A percentile compares a stretch with the other conserved stretches of the same genome.
These are phyloP conservation scores for Drosophila micromelanica DNA, from an alignment of 1,140 invertebrate genomes.

Conservation along the genomic window DNA sequence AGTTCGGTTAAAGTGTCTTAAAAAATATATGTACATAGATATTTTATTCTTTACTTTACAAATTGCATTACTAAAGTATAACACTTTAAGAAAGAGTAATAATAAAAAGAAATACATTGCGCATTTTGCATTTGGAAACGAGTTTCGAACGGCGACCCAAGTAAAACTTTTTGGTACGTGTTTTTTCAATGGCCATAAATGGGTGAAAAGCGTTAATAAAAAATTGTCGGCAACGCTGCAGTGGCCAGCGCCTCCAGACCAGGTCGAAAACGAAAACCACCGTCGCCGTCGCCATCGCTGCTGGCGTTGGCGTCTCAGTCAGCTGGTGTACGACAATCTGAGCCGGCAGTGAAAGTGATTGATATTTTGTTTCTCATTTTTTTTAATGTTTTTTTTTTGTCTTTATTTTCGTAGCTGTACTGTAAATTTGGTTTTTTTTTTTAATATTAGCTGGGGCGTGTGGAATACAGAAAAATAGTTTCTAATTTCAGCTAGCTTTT, in stretches of 20 bases:
- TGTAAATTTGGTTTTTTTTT: conserved; percentile 67
- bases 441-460: conserved; percentile 7
- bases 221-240: conserved; percentile 56
- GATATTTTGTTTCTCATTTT: conserved; percentile 71
- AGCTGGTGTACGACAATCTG: conserved; percentile 60
- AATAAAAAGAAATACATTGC: conserved; percentile 30
- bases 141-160: conserved; percentile 51
- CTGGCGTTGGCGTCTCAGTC: conserved; percentile 14
- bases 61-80: background rate
- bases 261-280: conserved; percentile 19
- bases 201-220: conserved; percentile 72
- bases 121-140: conserved; percentile 69
- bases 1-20: no score
- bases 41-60: background rate
- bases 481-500: conserved; percentile 41
- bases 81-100: background rate
- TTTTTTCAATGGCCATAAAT: conserved; percentile 60
- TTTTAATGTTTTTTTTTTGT: conserved; percentile 9
- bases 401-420: conserved; percentile 30
- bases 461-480: conserved; percentile 53
- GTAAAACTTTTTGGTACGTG: conserved; percentile 56
- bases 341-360: conserved; percentile 73
- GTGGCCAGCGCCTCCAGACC: conserved; percentile 17
- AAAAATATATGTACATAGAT: no score
- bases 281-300: background rate